Conservation (phyloP, 2,888 invertebrate genomes). For the Spodoptera exigua region DNA sequence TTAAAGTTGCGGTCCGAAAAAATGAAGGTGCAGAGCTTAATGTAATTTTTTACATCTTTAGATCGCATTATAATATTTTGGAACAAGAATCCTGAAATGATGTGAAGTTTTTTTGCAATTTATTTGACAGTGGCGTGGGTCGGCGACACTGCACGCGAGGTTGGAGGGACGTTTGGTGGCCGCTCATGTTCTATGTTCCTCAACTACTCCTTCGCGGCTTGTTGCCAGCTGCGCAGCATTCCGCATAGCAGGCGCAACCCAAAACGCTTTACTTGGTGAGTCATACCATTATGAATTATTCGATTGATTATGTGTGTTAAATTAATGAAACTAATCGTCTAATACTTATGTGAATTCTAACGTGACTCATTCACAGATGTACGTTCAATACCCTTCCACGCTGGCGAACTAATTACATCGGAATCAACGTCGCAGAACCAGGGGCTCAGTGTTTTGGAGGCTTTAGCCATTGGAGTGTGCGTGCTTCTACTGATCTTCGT, state of each 20-base stretch:
- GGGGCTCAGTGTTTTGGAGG: conserved; percentile 93
- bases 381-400: conserved; percentile 93
- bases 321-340: conserved; percentile 35
- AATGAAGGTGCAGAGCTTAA: conserved; percentile 61
- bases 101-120: conserved; percentile 44
- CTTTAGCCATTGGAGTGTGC: conserved; percentile 94
- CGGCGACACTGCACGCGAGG: conserved; percentile 91
- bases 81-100: conserved; percentile 46
- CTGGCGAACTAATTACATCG: conserved; percentile 88
- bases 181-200: conserved; percentile 94
- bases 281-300: conserved; percentile 21
- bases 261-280: conserved; percentile 78
- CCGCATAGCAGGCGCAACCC: conserved; percentile 94
- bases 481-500: conserved; percentile 94
- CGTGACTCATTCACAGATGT: conserved; percentile 89
- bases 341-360: conserved; percentile 29
- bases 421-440: conserved; percentile 86
- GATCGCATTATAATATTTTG: conserved; percentile 39
- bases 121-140: conserved; percentile 93
- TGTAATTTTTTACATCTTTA: conserved; percentile 59
- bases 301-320: conserved; percentile 25
- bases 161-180: conserved; percentile 94
- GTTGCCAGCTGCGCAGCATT: conserved; percentile 95
- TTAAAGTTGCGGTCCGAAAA: conserved; percentile 58
- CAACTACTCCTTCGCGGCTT: conserved; percentile 88